Conservation (phyloP, 2,888 invertebrate species). For the Empis stercorea region DNA sequence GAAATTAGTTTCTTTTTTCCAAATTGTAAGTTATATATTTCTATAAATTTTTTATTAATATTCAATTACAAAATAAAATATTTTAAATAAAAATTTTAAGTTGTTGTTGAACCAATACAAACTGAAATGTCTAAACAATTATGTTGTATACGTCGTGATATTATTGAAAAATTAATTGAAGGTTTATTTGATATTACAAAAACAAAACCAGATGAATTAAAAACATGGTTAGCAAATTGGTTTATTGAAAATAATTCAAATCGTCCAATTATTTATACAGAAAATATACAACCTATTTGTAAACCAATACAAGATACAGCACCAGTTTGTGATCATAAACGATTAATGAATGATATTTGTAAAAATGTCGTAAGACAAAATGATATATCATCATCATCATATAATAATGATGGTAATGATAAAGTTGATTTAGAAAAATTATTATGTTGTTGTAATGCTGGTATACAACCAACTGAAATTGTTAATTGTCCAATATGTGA, state of each 20-base stretch:
- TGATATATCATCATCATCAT: no score
- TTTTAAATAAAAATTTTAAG: no score
- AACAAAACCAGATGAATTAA: not conserved
- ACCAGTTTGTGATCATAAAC: no score
- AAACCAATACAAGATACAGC: no score
- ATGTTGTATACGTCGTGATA: no score
- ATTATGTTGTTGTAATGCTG: constrained; percentile 1
- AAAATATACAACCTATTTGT: not conserved
- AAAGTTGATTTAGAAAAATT: not conserved
- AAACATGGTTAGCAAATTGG: not conserved
- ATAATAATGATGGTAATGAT: no score
- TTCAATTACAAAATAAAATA: no score
- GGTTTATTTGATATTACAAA: not conserved
- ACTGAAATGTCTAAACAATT: no score
- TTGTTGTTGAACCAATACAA: not conserved
- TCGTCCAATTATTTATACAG: no score
- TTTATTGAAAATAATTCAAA: not conserved
- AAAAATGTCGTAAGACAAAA: not conserved
- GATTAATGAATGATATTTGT: not conserved
- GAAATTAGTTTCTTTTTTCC: constrained; percentile 87
- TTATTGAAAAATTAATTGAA: not conserved
- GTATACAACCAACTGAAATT: constrained; percentile 1
- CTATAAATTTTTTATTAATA: no score
- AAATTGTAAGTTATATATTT: constrained; percentile 29
- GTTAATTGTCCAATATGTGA: constrained; percentile 6